A percentile compares a stretch with the other conserved stretches of the same genome.
phyloP scores from a whole-genome alignment of 2,888 invertebrate genomes.

The Trissoscelio sp. region DNA sequence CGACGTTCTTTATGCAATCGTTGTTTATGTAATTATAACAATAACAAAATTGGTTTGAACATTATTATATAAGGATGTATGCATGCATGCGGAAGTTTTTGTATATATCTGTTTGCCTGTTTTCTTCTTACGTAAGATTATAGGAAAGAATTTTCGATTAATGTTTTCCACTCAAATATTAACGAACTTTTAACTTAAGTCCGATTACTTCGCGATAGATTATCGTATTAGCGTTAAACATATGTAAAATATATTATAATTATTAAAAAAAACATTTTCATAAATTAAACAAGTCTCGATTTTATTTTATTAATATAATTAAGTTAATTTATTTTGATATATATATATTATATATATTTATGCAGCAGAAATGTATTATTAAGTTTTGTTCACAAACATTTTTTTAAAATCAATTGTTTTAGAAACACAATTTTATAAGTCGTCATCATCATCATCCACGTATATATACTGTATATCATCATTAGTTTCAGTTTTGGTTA shows the following conservation, averaged over 20 bases:
- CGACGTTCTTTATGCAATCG: constrained; percentile 6
- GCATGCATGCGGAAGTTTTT: constrained; percentile 8
- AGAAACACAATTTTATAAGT: constrained; percentile 7
- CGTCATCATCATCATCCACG: constrained; percentile 1
- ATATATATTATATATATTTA: too few species aligned
- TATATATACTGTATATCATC: constrained; percentile 8
- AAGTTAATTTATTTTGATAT: too few species aligned
- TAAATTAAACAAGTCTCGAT: too few species aligned
- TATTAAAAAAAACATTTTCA: constrained; percentile 51
- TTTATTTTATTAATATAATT: too few species aligned
- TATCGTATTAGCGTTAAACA: constrained; percentile 14
- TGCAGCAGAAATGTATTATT: too few species aligned
- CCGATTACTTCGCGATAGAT: constrained; percentile 9
- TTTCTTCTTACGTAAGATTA: constrained; percentile 30
- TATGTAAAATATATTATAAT: constrained; percentile 60
- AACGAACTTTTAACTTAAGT: constrained; percentile 15
- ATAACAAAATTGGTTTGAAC: too few species aligned
- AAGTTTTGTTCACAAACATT: too few species aligned
- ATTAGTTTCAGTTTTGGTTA: constrained; percentile 14
- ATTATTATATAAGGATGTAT: constrained; percentile 19
- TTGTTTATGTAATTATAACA: constrained; percentile 51
- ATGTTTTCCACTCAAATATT: not conserved
- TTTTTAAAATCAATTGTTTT: too few species aligned
- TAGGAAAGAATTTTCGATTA: constrained; percentile 19
- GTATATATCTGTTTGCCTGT: constrained; percentile 49